Evolutionary conservation across 1,140 invertebrate species (phyloP).

Genomic region (Tachypleus tridentatus): DNA sequence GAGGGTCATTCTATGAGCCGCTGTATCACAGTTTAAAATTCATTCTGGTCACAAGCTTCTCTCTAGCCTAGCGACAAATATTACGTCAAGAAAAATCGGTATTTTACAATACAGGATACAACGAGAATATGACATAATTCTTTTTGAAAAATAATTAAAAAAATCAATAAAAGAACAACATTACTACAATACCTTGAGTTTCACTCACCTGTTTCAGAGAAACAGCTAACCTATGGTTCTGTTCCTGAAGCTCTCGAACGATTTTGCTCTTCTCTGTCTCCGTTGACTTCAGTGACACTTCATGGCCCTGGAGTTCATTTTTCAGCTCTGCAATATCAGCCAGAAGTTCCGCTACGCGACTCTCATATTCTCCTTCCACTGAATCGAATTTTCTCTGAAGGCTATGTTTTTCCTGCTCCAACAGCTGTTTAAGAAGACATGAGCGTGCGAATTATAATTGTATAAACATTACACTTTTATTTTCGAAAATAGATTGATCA

Average conservation of each 20-base stretch:
- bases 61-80: no score
- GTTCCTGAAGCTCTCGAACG: conserved; percentile 74
- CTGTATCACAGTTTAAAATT: no score
- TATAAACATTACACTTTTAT: no score
- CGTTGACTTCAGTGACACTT: conserved; percentile 49
- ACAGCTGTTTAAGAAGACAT: conserved; percentile 47
- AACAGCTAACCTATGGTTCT: conserved; percentile 72
- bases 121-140: no score
- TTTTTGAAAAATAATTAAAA: no score
- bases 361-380: conserved; percentile 80
- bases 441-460: no score
- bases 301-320: conserved; percentile 43
- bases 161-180: no score
- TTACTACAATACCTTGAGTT: neutral
- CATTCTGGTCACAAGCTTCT: no score
- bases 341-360: conserved; percentile 70
- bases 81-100: no score
- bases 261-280: conserved; percentile 63
- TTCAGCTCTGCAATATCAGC: conserved; percentile 63
- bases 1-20: no score
- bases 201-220: conserved; percentile 61
- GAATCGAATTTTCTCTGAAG: conserved; percentile 67
- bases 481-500: no score
- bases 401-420: conserved; percentile 85
- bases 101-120: no score